A percentile compares a stretch with the other conserved stretches of the same genome.
These are phyloP conservation scores for Sebastolobus altivelis DNA, from an alignment of 2,797 vertebrate species.

Conservation along the genomic window DNA sequence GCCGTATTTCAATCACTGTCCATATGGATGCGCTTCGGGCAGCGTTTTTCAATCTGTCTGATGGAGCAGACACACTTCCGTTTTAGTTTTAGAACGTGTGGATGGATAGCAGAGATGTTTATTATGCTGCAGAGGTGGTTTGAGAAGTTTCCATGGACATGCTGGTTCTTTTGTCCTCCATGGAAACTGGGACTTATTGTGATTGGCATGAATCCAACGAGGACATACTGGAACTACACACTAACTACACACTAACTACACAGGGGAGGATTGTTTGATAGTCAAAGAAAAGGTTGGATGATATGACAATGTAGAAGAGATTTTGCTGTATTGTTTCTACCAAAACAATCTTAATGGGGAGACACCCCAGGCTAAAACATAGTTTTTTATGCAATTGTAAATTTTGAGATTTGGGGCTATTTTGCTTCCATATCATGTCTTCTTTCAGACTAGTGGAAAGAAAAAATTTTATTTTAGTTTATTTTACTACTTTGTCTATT, in stretches of 20 bases:
- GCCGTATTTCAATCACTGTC: slow-evolving; percentile 7
- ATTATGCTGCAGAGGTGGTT: not conserved
- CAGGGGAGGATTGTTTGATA: not conserved
- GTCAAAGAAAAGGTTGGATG: not conserved
- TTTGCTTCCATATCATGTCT: no score
- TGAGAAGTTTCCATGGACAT: not conserved
- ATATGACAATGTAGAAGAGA: no score
- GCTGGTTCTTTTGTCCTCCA: not conserved
- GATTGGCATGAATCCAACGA: not conserved
- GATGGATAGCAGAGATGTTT: not conserved
- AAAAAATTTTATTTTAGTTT: accelerated
- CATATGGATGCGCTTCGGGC: slow-evolving; percentile 7
- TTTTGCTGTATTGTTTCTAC: not conserved
- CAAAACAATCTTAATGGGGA: not conserved
- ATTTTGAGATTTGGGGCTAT: no score
- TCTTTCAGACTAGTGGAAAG: no score
- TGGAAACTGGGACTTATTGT: slow-evolving; percentile 1
- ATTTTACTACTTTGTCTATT: no score
- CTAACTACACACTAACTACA: not conserved
- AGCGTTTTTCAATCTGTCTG: not conserved
- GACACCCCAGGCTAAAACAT: no score
- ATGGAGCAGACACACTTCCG: not conserved
- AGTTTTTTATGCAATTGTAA: no score
- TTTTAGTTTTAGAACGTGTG: not conserved
- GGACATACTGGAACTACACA: not conserved